phyloP scores from a whole-genome alignment of 2,113 vertebrate species.

The Myrmecophaga tridactyla region DNA sequence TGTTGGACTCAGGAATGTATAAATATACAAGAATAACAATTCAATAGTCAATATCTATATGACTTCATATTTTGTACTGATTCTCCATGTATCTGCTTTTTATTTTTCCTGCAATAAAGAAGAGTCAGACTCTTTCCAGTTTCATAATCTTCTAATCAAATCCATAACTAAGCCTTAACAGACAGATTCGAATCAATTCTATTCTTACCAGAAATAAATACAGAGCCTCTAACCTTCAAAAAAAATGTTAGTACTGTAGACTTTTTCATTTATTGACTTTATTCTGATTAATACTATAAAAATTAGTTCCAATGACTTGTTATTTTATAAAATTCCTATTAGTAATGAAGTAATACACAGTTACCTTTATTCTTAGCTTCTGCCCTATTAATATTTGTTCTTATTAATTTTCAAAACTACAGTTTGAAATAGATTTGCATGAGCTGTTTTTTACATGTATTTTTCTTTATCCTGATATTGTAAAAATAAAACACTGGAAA shows the following conservation, averaged over 20 bases:
- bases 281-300: background rate
- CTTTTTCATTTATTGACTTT: background rate
- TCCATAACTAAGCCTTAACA: background rate
- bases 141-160: background rate
- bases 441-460: conserved; percentile 31
- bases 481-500: conserved; percentile 40
- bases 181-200: background rate
- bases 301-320: background rate
- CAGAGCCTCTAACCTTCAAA: background rate
- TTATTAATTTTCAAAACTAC: conserved; percentile 52
- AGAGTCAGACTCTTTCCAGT: background rate
- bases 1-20: background rate
- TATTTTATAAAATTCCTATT: background rate
- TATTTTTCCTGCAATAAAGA: background rate
- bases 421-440: conserved; percentile 58
- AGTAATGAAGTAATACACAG: background rate
- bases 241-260: background rate
- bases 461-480: conserved; percentile 56
- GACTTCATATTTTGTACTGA: background rate
- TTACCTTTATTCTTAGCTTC: background rate
- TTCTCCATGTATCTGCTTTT: background rate
- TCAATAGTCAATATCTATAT: background rate
- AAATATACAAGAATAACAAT: background rate
- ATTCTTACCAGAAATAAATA: background rate
- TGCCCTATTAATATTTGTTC: background rate